These are phyloP conservation scores for Endotricha flammealis DNA, from an alignment of 2,888 invertebrate species.

Conservation along the genomic window DNA sequence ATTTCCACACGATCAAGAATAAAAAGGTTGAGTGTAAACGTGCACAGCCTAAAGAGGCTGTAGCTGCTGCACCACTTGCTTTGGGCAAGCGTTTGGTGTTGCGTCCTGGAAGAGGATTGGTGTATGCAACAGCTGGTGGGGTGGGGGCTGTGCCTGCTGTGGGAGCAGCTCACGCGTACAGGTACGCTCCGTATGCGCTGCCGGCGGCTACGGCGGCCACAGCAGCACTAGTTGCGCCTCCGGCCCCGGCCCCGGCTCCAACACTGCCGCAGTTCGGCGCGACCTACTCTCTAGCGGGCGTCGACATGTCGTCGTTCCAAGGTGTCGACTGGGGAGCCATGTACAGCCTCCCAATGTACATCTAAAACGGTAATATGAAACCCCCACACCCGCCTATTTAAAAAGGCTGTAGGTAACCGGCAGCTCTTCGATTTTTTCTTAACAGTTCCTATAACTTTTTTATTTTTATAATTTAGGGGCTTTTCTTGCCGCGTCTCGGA, in stretches of 20 bases:
- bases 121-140: constrained; percentile 79
- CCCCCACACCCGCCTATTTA: constrained; percentile 38
- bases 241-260: constrained; percentile 76
- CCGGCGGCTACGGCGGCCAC: constrained; percentile 46
- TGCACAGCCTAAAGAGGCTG: constrained; percentile 94
- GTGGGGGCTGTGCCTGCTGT: constrained; percentile 24
- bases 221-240: constrained; percentile 70
- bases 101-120: constrained; percentile 82
- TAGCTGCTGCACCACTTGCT: constrained; percentile 82
- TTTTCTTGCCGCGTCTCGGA: constrained; percentile 48
- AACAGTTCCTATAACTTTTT: constrained; percentile 52
- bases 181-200: constrained; percentile 75
- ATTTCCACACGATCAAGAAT: constrained; percentile 94
- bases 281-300: constrained; percentile 90
- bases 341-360: constrained; percentile 96
- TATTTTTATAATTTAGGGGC: constrained; percentile 21
- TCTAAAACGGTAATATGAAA: constrained; percentile 68
- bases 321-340: constrained; percentile 94
- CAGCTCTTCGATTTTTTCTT: constrained; percentile 29
- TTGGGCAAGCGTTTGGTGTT: constrained; percentile 85
- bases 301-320: constrained; percentile 95
- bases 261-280: constrained; percentile 81
- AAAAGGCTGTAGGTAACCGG: constrained; percentile 37
- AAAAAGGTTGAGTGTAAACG: constrained; percentile 94
- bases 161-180: constrained; percentile 64